Base-by-base conservation (phyloP, 2,113 vertebrate genomes). In the Boleophthalmus pectinirostris region DNA sequence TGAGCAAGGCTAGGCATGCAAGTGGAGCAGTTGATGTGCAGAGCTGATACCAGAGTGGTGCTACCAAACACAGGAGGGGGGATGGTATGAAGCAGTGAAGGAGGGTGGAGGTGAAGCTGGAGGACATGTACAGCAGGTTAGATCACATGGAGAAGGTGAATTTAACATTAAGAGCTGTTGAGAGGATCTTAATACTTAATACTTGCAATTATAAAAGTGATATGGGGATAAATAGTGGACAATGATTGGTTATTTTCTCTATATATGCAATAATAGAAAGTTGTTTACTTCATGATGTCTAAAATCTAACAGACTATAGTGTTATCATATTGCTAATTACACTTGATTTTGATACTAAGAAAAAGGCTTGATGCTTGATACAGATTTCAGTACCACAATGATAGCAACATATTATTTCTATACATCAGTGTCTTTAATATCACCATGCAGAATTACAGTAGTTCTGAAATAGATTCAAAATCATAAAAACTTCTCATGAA, bases 1-100 rank as follows among this genome's bases (percentile, higher is more conserved):
- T 56, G 33, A 47, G 53, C 75, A 72, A n/a, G 69, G 57, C 75
- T 70, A n/a, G 69, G 21, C 84, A 87, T 83, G 75, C 90, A 79
- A 29, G n/a, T 66, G 43, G 64, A 71, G 77, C 23, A 57, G 20
- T 53, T 35, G 25, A 65, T 16, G 66, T 72, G 75, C 66, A 35
- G 72, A 20, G 64, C 80, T 63, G 70, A 82, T 90, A 91, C 79
- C 88, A 21, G 79, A 66, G n/a, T 21, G 77, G 68, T 66, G 83
- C 61, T 84, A 86, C 77, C 2, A 51, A 72, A 86, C 51, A 80
- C 66, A 46, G 66, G 66, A 66, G 74, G 43, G 79, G 63, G 69
- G 78, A 77, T 82, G 81, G 64, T 66, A 68, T 69, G 79, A 29
- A 58, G 43, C 74, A 75, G 80, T 85, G 78, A 74, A 47, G 66